Base-by-base conservation (phyloP, 2,888 invertebrate genomes). In the Alentia gelatinosa region DNA sequence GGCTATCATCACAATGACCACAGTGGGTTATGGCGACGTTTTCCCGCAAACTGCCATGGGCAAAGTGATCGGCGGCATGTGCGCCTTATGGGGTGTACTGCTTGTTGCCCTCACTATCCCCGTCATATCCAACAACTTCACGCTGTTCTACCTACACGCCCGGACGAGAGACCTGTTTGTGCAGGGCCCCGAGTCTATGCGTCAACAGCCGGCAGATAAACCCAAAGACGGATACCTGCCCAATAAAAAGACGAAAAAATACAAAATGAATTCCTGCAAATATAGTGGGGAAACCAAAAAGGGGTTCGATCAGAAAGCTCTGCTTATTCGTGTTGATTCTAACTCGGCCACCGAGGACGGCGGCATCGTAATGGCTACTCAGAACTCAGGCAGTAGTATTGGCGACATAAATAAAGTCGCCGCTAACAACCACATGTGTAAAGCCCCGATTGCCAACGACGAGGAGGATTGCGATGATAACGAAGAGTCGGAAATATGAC, bases 1-100 rank as follows among this genome's bases (percentile, higher is more conserved):
- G 96, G 96, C 96, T 3, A 95, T 96, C 75, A 95, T 96, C 92
- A 96, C 96, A 92, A 95, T 96, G 95, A 95, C 95, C 68, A 96
- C 95, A 0, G 95, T 96, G 9, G 96, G 96, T 4, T 96, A 95
- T 91, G 96, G 96, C 12, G 96, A 96, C 92, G 94, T 95, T 15
- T 94, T 93, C 90, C 96, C 96, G 0, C 93, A 91, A 37, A 94
- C 95, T 1, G 93, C 95, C 3, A 92, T 95, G 40, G 96, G 96
- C 1, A 94, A 94, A 92, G 92, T 95, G 30, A 95, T 96, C 26
- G 96, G 96, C 1, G 94, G 94, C 0, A 93, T 94, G 26, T 96
- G 96, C 91, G 94, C 95, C 33, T 94, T 96, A 3, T 94, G 94
- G 91, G 96, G 96, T 9, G 96, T 96, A 7, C 92, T 96, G 5